Conservation (phyloP, 2,888 invertebrate genomes). For the Spilarctia lutea region DNA sequence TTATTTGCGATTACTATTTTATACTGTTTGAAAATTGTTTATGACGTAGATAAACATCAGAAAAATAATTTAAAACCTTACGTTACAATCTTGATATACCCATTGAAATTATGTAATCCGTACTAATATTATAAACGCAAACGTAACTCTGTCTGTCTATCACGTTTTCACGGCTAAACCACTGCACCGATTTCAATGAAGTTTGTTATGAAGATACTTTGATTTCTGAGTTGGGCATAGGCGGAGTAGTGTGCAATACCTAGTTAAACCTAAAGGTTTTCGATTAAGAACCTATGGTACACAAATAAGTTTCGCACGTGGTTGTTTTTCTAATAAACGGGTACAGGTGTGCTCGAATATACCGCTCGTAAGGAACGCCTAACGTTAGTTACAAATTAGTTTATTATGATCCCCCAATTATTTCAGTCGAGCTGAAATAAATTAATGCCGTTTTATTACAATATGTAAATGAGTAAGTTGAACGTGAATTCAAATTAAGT, state of each 20-base stretch:
- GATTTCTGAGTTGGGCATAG: too few species aligned
- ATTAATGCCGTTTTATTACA: neutral
- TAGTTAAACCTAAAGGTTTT: neutral
- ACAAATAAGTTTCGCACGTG: neutral
- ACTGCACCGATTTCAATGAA: too few species aligned
- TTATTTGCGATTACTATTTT: neutral
- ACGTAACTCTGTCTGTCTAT: too few species aligned
- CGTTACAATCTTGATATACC: neutral
- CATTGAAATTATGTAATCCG: too few species aligned
- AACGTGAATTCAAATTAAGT: neutral
- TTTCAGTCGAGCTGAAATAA: neutral
- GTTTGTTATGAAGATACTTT: too few species aligned
- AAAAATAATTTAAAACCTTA: neutral
- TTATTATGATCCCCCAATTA: neutral
- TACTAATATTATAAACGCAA: too few species aligned
- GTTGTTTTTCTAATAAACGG: neutral
- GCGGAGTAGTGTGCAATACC: too few species aligned
- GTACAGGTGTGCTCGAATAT: neutral
- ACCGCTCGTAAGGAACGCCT: neutral
- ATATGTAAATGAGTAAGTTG: constrained; percentile 1
- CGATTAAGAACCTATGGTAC: neutral
- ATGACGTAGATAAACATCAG: neutral
- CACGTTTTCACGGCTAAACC: too few species aligned
- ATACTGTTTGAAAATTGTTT: neutral
- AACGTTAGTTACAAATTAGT: constrained; percentile 7